phyloP scores from a whole-genome alignment of 37 sponge, comb jelly and placozoan genomes.

The Oopsacas minuta region DNA sequence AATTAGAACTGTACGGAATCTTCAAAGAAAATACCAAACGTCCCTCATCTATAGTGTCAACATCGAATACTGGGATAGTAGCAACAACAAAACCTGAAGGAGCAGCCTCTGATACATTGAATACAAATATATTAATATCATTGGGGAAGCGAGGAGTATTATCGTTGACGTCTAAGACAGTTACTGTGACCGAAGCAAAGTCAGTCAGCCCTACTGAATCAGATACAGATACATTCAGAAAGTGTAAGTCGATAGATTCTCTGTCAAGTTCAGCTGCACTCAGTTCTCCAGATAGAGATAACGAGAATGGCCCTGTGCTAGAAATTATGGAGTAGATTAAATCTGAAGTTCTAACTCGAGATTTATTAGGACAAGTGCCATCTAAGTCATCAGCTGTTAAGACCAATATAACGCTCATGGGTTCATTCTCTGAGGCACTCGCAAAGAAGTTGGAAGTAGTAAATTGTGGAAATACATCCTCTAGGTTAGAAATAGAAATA shows the following conservation, averaged over 20 bases:
- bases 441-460: not conserved
- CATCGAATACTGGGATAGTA: not conserved
- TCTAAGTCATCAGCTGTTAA: not conserved
- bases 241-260: not conserved
- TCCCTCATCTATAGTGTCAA: not conserved
- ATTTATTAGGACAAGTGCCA: slow-evolving; percentile 12
- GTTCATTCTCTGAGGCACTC: not conserved
- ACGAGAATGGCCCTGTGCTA: not conserved
- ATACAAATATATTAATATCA: not conserved
- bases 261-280: not conserved
- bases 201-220: not conserved
- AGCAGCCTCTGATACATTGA: not conserved
- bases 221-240: not conserved
- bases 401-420: not conserved
- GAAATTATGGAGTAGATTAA: not conserved
- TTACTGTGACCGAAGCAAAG: not conserved
- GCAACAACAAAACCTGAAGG: not conserved
- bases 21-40: not conserved
- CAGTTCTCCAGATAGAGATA: not conserved
- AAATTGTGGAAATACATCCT: not conserved
- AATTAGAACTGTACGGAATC: not conserved
- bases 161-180: not conserved
- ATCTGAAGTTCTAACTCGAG: not conserved
- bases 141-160: not conserved
- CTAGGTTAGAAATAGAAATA: not conserved